Conservation (phyloP, 2,888 invertebrate species). For the Eremobia ochroleuca region DNA sequence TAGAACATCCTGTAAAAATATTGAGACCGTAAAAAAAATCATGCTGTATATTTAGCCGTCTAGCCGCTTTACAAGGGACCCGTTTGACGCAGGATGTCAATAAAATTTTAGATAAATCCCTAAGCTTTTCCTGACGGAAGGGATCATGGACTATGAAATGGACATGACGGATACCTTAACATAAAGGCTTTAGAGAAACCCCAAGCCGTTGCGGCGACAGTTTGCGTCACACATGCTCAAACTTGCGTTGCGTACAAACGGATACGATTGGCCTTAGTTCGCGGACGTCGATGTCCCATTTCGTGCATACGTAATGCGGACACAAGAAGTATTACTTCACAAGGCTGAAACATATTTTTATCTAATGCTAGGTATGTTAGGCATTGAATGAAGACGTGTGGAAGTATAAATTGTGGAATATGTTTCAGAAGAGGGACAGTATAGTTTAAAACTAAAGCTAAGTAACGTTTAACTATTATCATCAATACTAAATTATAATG, state of each 20-base stretch:
- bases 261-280: slow-evolving; percentile 64
- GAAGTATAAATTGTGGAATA: slow-evolving; percentile 2
- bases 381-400: neutral
- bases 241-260: slow-evolving; percentile 62
- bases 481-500: neutral
- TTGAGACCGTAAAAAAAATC: too few relatives aligned
- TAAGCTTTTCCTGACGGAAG: slow-evolving; percentile 42
- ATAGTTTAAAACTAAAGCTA: neutral
- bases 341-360: slow-evolving; percentile 5
- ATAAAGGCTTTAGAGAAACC: slow-evolving; percentile 36
- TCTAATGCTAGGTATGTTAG: slow-evolving; percentile 14
- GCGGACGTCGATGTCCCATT: slow-evolving; percentile 57
- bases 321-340: slow-evolving; percentile 33
- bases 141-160: slow-evolving; percentile 38
- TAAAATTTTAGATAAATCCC: slow-evolving; percentile 31
- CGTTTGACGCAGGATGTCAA: slow-evolving; percentile 18
- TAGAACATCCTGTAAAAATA: too few relatives aligned
- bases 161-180: slow-evolving; percentile 37
- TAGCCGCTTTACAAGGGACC: slow-evolving; percentile 4
- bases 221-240: slow-evolving; percentile 57
- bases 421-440: neutral
- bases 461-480: neutral
- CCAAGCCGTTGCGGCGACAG: slow-evolving; percentile 25
- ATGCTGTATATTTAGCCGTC: neutral
- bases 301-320: slow-evolving; percentile 47